phyloP scores from a whole-genome alignment of 2,888 invertebrate genomes.

The Ernsta delagoae region DNA sequence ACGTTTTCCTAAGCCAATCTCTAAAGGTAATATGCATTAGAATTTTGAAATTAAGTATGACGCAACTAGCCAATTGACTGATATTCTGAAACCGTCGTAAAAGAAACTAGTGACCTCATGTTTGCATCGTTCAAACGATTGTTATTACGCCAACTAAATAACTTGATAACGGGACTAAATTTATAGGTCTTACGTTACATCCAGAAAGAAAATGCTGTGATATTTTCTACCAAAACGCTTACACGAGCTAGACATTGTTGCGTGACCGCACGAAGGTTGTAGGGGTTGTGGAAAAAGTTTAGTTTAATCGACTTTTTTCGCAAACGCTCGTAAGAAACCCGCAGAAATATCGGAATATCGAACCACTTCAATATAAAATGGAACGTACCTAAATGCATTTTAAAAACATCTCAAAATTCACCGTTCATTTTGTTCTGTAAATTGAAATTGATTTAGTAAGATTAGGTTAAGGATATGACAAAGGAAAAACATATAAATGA shows the following conservation, averaged over 20 bases:
- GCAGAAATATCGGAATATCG: conserved; percentile 18
- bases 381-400: conserved; percentile 5
- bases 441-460: too few species aligned
- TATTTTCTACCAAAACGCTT: not conserved
- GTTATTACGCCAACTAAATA: not conserved
- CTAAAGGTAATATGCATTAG: too few species aligned
- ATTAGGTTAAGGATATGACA: too few species aligned
- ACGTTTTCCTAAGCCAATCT: too few species aligned
- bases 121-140: not conserved
- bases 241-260: conserved; percentile 1
- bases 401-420: not conserved
- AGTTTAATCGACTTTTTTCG: conserved; percentile 44
- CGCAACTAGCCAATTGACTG: too few species aligned
- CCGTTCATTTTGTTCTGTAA: too few species aligned
- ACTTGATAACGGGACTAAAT: not conserved
- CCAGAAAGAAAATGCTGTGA: not conserved
- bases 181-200: too few species aligned
- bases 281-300: conserved; percentile 19
- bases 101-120: conserved; percentile 4
- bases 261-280: conserved; percentile 21
- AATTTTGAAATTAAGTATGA: too few species aligned
- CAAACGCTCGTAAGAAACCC: conserved; percentile 34
- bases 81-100: conserved; percentile 5
- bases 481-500: too few species aligned
- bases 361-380: conserved; percentile 8